Evolutionary conservation across 2,113 vertebrate genomes (phyloP).

Genomic region (Pavo muticus): DNA sequence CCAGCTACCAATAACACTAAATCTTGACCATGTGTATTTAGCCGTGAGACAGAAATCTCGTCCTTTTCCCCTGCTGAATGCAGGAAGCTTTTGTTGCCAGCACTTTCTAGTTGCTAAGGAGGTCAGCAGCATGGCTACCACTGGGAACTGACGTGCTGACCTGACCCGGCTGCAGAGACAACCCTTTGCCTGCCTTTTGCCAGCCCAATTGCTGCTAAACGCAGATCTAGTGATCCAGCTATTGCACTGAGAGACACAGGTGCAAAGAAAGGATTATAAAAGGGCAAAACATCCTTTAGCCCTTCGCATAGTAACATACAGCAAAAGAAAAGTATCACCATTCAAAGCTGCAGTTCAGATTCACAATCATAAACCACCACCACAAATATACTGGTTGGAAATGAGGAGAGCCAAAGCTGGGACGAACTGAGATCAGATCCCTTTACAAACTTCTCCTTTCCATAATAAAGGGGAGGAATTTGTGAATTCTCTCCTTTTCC

Average conservation of each 20-base stretch:
- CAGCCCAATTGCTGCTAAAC: rapidly evolving
- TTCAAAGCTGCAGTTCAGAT: background rate
- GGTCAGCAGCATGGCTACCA: slow-evolving; percentile 32
- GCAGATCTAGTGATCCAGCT: rapidly evolving
- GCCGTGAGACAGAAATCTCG: background rate
- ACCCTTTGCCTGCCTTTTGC: background rate
- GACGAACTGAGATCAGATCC: background rate
- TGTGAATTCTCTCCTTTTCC: background rate
- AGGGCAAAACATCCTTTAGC: background rate
- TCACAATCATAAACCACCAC: background rate
- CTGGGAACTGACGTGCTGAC: background rate
- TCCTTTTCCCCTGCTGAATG: background rate
- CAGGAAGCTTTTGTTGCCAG: background rate
- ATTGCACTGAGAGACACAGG: background rate
- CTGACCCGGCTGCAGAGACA: background rate
- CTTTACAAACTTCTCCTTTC: background rate
- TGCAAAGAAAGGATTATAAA: background rate
- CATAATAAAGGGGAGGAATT: background rate
- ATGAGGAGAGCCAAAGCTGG: background rate
- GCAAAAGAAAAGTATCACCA: background rate
- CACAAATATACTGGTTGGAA: background rate
- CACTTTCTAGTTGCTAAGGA: slow-evolving; percentile 70
- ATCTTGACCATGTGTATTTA: background rate
- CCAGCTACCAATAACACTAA: background rate
- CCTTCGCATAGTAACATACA: background rate